Base-by-base conservation (phyloP, 1,140 invertebrate genomes). In the Zaprionus capensis region DNA sequence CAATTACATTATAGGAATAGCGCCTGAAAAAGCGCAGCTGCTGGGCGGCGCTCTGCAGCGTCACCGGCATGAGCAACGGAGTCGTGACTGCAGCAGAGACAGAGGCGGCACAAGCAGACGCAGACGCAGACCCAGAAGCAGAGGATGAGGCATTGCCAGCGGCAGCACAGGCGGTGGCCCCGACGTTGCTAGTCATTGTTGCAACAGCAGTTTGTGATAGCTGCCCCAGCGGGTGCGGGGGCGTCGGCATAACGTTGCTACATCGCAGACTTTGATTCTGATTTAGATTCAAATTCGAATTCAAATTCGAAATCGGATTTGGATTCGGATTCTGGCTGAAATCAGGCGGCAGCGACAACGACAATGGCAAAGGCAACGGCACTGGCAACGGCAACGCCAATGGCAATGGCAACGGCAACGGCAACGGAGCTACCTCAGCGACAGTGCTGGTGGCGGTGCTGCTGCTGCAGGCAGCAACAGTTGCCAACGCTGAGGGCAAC, bases 1-100 rank as follows among this genome's bases (percentile, higher is more conserved):
- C 91, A 90, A 91, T 92, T 92, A 92, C 91, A 92, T 92, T 91
- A 92, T 92, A 92, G 69, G 91, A 91, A 83, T 91, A 92, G 76
- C 91, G 91, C 92, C 91, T 90, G 81, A 92, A 92, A 79, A 92
- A 92, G 74, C 91, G 91, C 85, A 92, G 78, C 80, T 92, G 91
- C 73, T 91, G 86, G 41, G 86, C 82, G 58, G 86, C 86, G 73
- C 87, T 91, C 71, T 91, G 86, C 63, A 90, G 77, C 73, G 85
- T 82, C 67, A 88, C 84, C 65, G 86, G 85, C 85, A 90, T 91
- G 17, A 90, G 85, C 81, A 91, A 69, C 62, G 81, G 81, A 26
- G 75, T 75, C 34, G 84, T 71, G 56, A 46, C 69, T 64, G 62
- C 46, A 38, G 59, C 76, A 12, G 76, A 46, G 44, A 63, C 76